A percentile compares a stretch with the other conserved stretches of the same genome.
phyloP scores from a whole-genome alignment of 2,888 invertebrate species.

The Cryptops parisi region DNA sequence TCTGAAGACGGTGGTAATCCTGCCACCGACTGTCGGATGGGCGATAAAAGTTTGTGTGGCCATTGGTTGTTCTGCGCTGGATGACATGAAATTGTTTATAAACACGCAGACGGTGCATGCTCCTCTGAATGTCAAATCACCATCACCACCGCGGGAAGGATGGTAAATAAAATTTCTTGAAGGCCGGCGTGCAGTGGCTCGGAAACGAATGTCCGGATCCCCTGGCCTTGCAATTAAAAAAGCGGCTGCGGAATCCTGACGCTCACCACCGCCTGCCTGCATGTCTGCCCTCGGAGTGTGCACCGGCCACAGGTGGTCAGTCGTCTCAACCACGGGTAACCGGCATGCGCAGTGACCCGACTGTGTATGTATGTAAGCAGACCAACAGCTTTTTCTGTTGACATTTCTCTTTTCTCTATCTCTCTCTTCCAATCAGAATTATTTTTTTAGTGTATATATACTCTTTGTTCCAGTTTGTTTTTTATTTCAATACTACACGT shows the following conservation, averaged over 20 bases:
- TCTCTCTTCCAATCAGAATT: too few species aligned
- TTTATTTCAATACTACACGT: too few species aligned
- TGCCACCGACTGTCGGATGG: neutral
- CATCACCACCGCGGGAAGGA: too few species aligned
- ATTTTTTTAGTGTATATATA: too few species aligned
- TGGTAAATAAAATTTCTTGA: too few species aligned
- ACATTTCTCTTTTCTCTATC: neutral
- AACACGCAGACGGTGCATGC: conserved; percentile 11
- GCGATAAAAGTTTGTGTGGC: too few species aligned
- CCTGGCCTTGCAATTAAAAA: neutral
- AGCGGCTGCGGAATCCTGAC: conserved; percentile 1
- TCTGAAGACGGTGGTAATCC: neutral
- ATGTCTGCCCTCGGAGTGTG: neutral
- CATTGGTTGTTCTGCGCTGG: conserved; percentile 2
- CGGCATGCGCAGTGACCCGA: conserved; percentile 5
- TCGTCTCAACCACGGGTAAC: conserved; percentile 14
- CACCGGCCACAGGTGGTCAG: conserved; percentile 10
- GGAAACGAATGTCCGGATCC: conserved; percentile 9
- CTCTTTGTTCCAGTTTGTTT: too few species aligned
- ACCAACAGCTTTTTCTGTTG: neutral
- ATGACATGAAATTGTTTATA: too few species aligned
- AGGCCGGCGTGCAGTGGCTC: neutral
- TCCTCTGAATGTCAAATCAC: too few species aligned
- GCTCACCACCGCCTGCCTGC: neutral
- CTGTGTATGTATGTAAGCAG: conserved; percentile 11